Conservation (phyloP, 2,113 vertebrate species). For the Alouatta palliata region DNA sequence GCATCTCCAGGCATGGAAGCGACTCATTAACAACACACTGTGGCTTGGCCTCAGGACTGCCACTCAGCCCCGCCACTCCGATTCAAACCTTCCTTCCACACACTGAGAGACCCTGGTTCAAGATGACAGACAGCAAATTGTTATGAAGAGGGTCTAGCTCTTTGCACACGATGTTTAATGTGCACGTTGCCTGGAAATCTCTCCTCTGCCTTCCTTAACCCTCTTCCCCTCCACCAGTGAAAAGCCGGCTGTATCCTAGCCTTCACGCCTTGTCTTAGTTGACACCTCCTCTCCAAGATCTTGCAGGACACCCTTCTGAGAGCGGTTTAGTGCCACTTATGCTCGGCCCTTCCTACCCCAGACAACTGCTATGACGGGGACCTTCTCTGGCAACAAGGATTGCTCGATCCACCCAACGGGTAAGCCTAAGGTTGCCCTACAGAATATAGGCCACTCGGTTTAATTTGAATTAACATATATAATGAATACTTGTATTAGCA, state of each 20-base stretch:
- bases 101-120: neutral
- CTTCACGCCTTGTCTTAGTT: neutral
- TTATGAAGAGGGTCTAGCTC: neutral
- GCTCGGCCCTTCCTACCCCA: neutral
- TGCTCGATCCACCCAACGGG: fast-evolving
- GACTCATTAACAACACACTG: fast-evolving
- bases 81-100: neutral
- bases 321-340: neutral
- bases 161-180: fast-evolving
- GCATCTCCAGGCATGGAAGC: too few relatives aligned
- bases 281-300: neutral
- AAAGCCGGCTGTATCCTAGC: neutral
- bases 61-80: neutral
- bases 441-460: neutral
- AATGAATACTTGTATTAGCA: neutral
- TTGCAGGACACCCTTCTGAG: neutral
- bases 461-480: neutral
- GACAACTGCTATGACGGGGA: neutral
- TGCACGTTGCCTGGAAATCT: neutral
- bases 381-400: neutral
- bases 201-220: neutral
- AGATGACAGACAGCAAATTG: neutral
- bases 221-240: neutral
- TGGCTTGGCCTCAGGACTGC: fast-evolving
- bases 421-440: too few relatives aligned